These are phyloP conservation scores for Tinea trinotella DNA, from an alignment of 2,888 invertebrate species.

Conservation along the genomic window DNA sequence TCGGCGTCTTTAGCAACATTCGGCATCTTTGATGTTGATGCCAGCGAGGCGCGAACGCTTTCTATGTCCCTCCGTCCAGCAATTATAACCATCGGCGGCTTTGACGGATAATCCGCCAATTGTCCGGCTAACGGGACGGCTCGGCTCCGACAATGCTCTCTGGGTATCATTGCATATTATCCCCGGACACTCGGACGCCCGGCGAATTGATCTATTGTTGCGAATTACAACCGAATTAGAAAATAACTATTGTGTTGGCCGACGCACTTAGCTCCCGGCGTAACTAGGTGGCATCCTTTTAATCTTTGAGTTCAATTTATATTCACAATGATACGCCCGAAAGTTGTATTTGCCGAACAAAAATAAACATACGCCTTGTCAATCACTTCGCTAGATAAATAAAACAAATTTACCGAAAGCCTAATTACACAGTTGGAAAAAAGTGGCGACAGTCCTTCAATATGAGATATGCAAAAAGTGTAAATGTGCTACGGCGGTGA, in stretches of 20 bases:
- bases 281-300: constrained; percentile 59
- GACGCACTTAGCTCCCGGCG: constrained; percentile 46
- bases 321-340: background rate
- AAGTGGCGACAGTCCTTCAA: constrained; percentile 68
- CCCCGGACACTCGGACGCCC: constrained; percentile 44
- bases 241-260: constrained; percentile 46
- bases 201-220: constrained; percentile 46
- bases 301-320: background rate
- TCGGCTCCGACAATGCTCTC: constrained; percentile 41
- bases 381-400: constrained; percentile 42
- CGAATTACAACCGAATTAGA: constrained; percentile 66
- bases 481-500: constrained; percentile 53
- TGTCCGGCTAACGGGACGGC: constrained; percentile 54
- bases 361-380: constrained; percentile 21
- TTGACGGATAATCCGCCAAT: constrained; percentile 62
- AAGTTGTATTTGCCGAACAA: background rate
- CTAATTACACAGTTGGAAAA: constrained; percentile 60
- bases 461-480: constrained; percentile 60
- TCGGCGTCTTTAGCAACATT: constrained; percentile 44
- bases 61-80: constrained; percentile 44
- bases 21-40: constrained; percentile 47
- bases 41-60: constrained; percentile 63
- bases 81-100: constrained; percentile 40
- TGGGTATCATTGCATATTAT: constrained; percentile 67
- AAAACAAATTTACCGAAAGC: constrained; percentile 50